These are phyloP conservation scores for Solenopsis fugax DNA, from an alignment of 1,140 invertebrate genomes.

Conservation along the genomic window DNA sequence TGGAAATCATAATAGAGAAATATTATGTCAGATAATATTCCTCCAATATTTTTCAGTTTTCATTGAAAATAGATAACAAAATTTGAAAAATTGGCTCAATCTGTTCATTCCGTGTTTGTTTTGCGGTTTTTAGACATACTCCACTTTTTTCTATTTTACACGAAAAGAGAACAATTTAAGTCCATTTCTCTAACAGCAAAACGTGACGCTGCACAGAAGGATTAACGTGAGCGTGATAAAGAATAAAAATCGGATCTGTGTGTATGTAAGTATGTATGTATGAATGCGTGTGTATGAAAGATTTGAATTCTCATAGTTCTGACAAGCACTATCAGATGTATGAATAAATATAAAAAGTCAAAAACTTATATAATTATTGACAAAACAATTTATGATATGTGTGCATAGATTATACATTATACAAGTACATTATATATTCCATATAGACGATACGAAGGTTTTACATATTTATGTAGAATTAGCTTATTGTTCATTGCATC, in stretches of 20 bases:
- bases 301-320: background rate
- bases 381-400: background rate
- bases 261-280: too few species aligned
- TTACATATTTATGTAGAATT: background rate
- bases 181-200: conserved; percentile 7
- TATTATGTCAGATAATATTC: background rate
- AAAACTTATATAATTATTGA: background rate
- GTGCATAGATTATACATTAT: background rate
- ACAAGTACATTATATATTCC: too few species aligned
- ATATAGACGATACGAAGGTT: background rate
- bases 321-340: background rate
- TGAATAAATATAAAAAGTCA: background rate
- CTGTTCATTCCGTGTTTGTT: background rate
- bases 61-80: background rate
- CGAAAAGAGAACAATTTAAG: background rate
- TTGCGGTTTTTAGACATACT: conserved; percentile 15
- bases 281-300: background rate
- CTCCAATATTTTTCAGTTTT: background rate
- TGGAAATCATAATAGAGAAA: background rate
- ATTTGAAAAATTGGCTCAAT: conserved; percentile 16
- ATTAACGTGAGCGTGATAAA: background rate
- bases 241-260: background rate
- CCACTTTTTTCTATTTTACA: conserved; percentile 12
- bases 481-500: background rate
- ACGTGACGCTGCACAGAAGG: background rate